A percentile compares a stretch with the other conserved stretches of the same genome.
Conservation (phyloP, 2,797 vertebrate species). For the Sebastes nivosus region DNA sequence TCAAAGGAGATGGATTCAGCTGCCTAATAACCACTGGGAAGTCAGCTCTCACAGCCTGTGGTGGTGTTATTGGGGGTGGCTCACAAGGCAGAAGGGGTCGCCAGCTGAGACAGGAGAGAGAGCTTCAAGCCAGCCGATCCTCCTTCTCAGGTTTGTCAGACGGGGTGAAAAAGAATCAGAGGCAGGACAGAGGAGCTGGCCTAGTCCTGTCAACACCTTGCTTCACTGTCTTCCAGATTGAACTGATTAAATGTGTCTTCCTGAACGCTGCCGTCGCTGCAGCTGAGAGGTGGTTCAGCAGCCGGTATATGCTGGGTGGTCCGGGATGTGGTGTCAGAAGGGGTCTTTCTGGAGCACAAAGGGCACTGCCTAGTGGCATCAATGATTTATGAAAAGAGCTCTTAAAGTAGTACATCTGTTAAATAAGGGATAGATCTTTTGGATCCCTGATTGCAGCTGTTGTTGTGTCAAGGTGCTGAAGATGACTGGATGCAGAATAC, state of each 20-base stretch:
- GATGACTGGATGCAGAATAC: not conserved
- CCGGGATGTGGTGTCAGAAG: not conserved
- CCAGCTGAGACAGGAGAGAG: not conserved
- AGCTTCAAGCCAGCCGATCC: not conserved
- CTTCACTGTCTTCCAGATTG: not conserved
- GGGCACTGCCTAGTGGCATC: not conserved
- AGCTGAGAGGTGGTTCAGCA: not conserved
- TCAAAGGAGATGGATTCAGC: constrained; percentile 4
- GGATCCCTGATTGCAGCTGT: not conserved
- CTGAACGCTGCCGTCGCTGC: not conserved
- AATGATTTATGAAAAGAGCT: not conserved
- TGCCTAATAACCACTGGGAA: not conserved
- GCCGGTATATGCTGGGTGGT: not conserved
- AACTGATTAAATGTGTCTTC: constrained; percentile 21
- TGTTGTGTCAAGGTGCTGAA: not conserved
- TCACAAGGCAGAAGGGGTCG: not conserved
- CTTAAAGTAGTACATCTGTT: not conserved
- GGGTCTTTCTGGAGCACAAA: not conserved
- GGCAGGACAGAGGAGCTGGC: not conserved
- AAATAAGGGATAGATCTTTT: not conserved
- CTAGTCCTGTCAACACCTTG: not conserved
- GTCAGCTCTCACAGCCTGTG: not conserved
- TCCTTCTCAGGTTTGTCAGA: constrained; percentile 12
- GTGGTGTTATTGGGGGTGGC: not conserved
- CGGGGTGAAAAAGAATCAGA: constrained; percentile 4